These are phyloP conservation scores for Eospalax fontanierii DNA, from an alignment of 2,797 vertebrate species.

Conservation along the genomic window DNA sequence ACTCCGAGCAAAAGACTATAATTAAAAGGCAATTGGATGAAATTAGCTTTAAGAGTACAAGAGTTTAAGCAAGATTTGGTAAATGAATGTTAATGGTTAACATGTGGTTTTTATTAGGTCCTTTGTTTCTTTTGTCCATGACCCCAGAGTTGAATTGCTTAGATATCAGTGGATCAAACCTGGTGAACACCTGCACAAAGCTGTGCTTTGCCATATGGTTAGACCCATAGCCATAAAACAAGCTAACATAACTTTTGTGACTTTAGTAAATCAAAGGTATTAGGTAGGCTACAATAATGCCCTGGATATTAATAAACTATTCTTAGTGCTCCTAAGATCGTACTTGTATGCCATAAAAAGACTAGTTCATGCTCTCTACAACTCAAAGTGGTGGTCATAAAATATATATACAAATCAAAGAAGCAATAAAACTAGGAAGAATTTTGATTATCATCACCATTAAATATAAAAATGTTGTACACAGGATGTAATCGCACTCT, in stretches of 20 bases:
- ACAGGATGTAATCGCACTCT: not conserved
- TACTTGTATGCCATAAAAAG: slow-evolving; percentile 82
- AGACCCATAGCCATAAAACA: slow-evolving; percentile 74
- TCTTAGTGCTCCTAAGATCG: slow-evolving; percentile 82
- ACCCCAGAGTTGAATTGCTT: slow-evolving; percentile 78
- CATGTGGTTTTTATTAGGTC: slow-evolving; percentile 86
- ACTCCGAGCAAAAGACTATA: slow-evolving; percentile 84
- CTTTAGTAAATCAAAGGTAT: slow-evolving; percentile 83
- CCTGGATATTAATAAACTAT: slow-evolving; percentile 84
- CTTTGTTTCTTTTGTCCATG: slow-evolving; percentile 66
- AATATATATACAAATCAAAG: slow-evolving; percentile 76
- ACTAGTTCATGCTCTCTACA: slow-evolving; percentile 74
- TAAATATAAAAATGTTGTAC: slow-evolving; percentile 74
- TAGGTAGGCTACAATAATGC: slow-evolving; percentile 78
- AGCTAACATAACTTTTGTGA: slow-evolving; percentile 77
- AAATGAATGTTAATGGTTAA: slow-evolving; percentile 86
- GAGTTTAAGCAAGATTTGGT: slow-evolving; percentile 86
- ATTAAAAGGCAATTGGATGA: slow-evolving; percentile 88
- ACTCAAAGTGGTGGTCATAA: slow-evolving; percentile 77
- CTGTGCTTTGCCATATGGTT: slow-evolving; percentile 74
- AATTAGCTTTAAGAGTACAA: slow-evolving; percentile 88
- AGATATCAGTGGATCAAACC: slow-evolving; percentile 75
- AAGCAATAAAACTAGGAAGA: slow-evolving; percentile 73
- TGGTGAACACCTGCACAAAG: slow-evolving; percentile 82
- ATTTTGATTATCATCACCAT: slow-evolving; percentile 78